Conservation (phyloP, 2,797 vertebrate genomes). For the Pteronotus mesoamericanus region DNA sequence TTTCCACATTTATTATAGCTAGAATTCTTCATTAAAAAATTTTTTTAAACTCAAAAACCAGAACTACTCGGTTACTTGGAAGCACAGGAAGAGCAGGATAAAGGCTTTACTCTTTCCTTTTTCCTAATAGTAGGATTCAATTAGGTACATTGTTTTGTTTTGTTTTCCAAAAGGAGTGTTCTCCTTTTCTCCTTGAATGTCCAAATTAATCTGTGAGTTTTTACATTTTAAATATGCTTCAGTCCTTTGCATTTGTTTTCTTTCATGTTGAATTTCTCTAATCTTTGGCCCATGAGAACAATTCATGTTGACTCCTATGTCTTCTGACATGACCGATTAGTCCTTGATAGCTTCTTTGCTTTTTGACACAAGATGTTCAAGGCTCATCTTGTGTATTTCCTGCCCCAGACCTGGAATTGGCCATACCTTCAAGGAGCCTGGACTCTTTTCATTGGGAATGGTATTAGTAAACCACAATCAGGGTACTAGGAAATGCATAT, state of each 20-base stretch:
- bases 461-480: not conserved
- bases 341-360: not conserved
- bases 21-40: not conserved
- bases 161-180: not conserved
- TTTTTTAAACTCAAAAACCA: not conserved
- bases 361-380: not conserved
- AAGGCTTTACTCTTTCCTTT: not conserved
- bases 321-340: not conserved
- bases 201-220: not conserved
- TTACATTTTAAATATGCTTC: not conserved
- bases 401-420: not conserved
- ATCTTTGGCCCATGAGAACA: not conserved
- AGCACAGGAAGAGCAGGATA: not conserved
- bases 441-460: not conserved
- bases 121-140: not conserved
- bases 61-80: not conserved
- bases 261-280: not conserved
- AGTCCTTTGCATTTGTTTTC: not conserved
- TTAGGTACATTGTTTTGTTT: not conserved
- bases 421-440: not conserved
- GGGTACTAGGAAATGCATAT: not conserved
- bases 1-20: not conserved
- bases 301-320: not conserved
- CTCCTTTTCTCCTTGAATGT: constrained; percentile 7
- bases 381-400: not conserved